Base-by-base conservation (phyloP, 2,797 vertebrate genomes). In the Valencia hispanica region DNA sequence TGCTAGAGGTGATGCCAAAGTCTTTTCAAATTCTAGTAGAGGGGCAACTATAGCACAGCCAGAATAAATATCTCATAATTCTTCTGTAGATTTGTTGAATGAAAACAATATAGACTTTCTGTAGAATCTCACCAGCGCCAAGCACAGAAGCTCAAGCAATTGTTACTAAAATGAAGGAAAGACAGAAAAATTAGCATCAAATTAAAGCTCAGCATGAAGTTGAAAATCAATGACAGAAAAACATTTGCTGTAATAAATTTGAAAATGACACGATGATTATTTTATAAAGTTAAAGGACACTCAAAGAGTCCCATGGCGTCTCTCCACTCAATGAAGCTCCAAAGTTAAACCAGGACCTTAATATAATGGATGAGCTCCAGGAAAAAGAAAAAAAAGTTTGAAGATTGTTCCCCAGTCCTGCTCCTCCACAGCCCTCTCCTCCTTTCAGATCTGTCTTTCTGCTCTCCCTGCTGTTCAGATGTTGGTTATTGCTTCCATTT, bases 261-360 rank as follows among this genome's bases (percentile, higher is more conserved):
- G 10, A 43, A 43, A 43, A 4, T 43, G 4, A 43, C n/a, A n/a
- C n/a, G n/a, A n/a, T n/a, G n/a, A n/a, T n/a, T n/a, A n/a, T n/a
- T n/a, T n/a, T n/a, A n/a, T n/a, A n/a, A n/a, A n/a, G n/a, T n/a
- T n/a, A n/a, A n/a, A n/a, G n/a, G 36, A 25, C 72, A 80, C 79
- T 80, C 25, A 72, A 61, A n/a, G 3, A 72, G 20, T 14, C 6
- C 50, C 61, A 75, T 72, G 20, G 14, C 68, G 27, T 25, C 30
- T 39, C 1, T 34, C 8, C 0, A n/a, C 0, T 11, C 14, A 32
- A 43, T 45, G 0, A 25, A 1, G 3, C 32, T 14, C 1, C 6
- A 4, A 11, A 51, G 14, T 32, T 10, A 8, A 15, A 4, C 14
- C 36, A 27, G 27, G 25, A 15, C 2, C 22, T 47, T 25, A 45